Conservation (phyloP, 2,797 vertebrate genomes). For the Hylomyscus alleni region DNA sequence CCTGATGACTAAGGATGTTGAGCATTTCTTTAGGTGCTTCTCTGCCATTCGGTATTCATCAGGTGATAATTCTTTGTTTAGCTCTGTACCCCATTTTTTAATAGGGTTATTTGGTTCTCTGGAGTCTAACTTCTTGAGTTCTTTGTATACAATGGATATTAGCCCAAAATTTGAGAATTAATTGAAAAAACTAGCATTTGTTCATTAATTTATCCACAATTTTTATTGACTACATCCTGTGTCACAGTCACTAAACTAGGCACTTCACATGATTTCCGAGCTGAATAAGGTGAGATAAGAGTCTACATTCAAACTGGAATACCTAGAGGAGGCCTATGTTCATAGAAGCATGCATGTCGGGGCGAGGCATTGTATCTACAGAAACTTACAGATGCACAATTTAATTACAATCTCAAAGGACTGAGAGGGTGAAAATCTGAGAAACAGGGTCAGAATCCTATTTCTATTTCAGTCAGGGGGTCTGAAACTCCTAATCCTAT, state of each 20-base stretch:
- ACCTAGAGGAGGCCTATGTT: background rate
- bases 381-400: background rate
- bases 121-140: no score
- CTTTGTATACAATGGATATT: no score
- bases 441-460: background rate
- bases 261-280: background rate
- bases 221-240: background rate
- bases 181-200: background rate
- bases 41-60: no score
- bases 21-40: no score
- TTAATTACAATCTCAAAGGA: background rate
- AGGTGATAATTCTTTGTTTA: no score
- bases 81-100: no score
- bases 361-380: background rate
- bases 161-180: constrained; percentile 50
- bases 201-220: background rate
- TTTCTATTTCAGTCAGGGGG: background rate
- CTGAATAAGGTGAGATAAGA: background rate
- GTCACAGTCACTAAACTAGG: background rate
- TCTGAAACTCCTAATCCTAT: background rate
- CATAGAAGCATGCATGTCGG: background rate
- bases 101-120: no score
- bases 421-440: background rate
- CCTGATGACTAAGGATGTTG: no score
- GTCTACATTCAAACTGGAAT: background rate